Evolutionary conservation across 2,888 invertebrate genomes (phyloP).

Genomic region (Philonicus albiceps): DNA sequence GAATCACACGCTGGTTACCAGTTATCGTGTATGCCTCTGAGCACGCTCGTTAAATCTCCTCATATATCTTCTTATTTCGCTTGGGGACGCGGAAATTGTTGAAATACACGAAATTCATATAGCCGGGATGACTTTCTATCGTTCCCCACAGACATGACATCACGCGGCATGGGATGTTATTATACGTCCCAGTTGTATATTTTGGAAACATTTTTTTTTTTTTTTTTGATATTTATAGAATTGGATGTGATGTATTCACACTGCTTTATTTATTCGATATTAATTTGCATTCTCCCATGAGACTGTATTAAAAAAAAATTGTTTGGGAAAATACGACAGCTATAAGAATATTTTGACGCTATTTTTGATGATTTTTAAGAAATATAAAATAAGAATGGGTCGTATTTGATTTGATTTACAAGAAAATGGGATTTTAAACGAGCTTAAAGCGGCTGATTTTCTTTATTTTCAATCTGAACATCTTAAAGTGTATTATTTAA

Average conservation of each 20-base stretch:
- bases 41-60: neutral
- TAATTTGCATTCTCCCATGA: neutral
- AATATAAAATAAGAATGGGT: neutral
- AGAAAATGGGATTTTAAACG: neutral
- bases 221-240: neutral
- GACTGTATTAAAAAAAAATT: neutral
- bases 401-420: neutral
- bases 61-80: neutral
- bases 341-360: neutral
- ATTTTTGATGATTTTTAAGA: neutral
- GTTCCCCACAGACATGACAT: neutral
- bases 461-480: neutral
- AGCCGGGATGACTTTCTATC: neutral
- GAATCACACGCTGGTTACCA: neutral
- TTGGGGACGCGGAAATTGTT: neutral
- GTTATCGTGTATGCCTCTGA: neutral
- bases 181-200: neutral
- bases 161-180: neutral
- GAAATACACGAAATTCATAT: constrained; percentile 7
- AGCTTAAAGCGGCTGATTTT: neutral
- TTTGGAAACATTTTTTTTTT: neutral
- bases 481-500: no score
- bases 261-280: neutral
- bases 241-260: neutral
- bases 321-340: neutral